Conservation (phyloP, 1,140 invertebrate genomes). For the Sinonovacula constricta region DNA sequence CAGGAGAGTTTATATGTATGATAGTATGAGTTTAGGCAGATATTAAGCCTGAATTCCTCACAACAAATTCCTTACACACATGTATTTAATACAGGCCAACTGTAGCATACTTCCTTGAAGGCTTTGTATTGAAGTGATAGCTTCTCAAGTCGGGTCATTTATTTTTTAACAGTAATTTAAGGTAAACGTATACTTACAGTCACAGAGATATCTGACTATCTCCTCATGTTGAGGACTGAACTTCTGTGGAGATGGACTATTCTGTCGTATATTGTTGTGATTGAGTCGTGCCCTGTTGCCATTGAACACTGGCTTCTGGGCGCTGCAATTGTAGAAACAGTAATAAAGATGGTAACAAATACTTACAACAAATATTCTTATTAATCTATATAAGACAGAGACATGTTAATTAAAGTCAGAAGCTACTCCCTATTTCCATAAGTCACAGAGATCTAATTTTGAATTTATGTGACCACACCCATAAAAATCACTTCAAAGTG, state of each 20-base stretch:
- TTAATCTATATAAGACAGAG: neutral
- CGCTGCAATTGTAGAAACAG: conserved; percentile 38
- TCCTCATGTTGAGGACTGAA: conserved; percentile 59
- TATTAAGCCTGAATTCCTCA: neutral
- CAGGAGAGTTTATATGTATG: too few relatives aligned
- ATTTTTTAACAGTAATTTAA: too few relatives aligned
- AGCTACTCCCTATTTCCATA: too few relatives aligned
- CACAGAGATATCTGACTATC: conserved; percentile 52
- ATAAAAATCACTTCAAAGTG: neutral
- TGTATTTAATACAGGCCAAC: neutral
- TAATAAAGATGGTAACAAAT: neutral
- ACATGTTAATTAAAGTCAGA: neutral
- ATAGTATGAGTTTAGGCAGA: neutral
- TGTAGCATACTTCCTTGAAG: neutral
- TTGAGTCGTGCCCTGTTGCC: conserved; percentile 33
- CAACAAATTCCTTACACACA: neutral
- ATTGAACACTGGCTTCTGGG: conserved; percentile 60
- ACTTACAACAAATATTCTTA: neutral
- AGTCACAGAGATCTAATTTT: neutral
- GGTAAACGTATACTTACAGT: conserved; percentile 40
- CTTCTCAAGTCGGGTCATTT: neutral
- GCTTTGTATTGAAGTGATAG: neutral
- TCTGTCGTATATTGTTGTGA: conserved; percentile 23
- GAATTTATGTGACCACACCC: neutral
- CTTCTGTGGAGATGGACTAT: conserved; percentile 44